Evolutionary conservation across 92 coral and sea anemone species (phyloP).

Genomic region (Palythoa grandis): DNA sequence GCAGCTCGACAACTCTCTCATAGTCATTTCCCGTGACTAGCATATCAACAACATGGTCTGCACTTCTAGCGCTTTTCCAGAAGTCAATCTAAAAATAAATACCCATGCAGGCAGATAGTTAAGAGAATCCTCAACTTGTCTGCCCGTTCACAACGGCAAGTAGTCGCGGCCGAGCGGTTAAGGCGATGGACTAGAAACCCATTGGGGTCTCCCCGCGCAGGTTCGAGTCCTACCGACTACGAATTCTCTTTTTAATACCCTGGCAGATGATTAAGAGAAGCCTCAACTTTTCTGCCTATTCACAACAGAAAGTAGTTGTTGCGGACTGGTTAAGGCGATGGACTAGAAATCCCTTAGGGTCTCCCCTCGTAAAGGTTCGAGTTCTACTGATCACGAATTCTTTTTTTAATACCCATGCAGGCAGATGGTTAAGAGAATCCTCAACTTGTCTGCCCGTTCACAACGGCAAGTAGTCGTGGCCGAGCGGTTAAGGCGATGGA

Average conservation of each 20-base stretch:
- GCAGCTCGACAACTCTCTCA: constrained; percentile 23
- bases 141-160: not conserved
- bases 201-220: constrained; percentile 95
- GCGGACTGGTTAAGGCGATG: no score
- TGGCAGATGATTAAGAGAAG: not conserved
- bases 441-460: not conserved
- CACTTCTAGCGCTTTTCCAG: constrained; percentile 49
- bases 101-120: no score
- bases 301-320: no score
- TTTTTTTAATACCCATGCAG: no score
- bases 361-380: no score
- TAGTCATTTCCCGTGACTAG: constrained; percentile 23
- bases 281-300: no score
- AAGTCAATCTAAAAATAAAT: constrained; percentile 52
- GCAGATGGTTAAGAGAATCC: not conserved
- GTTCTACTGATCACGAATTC: no score
- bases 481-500: no score
- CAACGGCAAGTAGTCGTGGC: no score
- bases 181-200: no score
- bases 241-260: not conserved
- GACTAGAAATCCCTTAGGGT: no score
- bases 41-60: constrained; percentile 50
- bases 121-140: not conserved
- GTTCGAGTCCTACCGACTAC: constrained; percentile 94
- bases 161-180: no score